Evolutionary conservation across 1,140 invertebrate species (phyloP).

Genomic region (Harlomillsia oculata): DNA sequence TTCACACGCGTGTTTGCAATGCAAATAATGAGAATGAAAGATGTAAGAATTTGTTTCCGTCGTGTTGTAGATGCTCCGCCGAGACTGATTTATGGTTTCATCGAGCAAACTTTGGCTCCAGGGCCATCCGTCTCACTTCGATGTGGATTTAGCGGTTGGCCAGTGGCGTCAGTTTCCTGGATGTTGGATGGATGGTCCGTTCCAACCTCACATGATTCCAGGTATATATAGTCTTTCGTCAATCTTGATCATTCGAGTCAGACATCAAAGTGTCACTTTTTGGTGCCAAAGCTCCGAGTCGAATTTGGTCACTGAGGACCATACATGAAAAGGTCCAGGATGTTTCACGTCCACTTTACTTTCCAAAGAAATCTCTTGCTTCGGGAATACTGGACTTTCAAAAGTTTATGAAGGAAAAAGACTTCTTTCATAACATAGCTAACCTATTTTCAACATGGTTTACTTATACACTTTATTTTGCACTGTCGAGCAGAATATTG

Average conservation of each 20-base stretch:
- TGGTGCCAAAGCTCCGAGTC: too few species aligned
- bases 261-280: not conserved
- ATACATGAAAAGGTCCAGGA: too few species aligned
- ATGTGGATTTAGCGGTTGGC: constrained; percentile 45
- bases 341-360: too few species aligned
- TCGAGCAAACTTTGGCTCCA: constrained; percentile 41
- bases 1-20: too few species aligned
- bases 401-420: not conserved
- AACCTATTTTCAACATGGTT: too few species aligned
- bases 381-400: not conserved
- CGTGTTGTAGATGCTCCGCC: constrained; percentile 35
- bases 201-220: constrained; percentile 22
- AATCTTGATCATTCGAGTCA: too few species aligned
- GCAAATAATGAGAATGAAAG: too few species aligned
- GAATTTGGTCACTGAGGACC: too few species aligned
- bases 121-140: constrained; percentile 42
- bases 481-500: constrained; percentile 50
- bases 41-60: constrained; percentile 5
- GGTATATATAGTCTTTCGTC: too few species aligned
- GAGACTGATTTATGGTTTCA: constrained; percentile 38
- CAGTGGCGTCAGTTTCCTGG: constrained; percentile 41
- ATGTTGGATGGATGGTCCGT: constrained; percentile 38
- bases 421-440: too few species aligned
- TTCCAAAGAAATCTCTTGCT: too few species aligned
- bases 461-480: not conserved